Percentiles rank a stretch among this genome's conserved stretches.
Conservation (phyloP, 2,113 vertebrate genomes). For the Pantherophis guttatus region DNA sequence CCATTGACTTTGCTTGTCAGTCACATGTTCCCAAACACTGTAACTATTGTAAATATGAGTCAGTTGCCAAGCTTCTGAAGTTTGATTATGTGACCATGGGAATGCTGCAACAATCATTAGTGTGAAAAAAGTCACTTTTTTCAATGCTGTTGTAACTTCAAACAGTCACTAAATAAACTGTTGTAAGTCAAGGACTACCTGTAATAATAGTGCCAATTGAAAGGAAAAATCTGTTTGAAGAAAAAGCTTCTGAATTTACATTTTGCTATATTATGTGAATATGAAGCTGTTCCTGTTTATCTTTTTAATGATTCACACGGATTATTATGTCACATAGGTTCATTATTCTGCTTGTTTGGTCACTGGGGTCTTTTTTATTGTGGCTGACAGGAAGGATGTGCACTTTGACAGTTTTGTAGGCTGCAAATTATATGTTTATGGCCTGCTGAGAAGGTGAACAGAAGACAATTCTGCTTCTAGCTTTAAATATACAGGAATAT, state of each 20-base stretch:
- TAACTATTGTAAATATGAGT: neutral
- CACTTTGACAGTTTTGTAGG: slow-evolving; percentile 39
- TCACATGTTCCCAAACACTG: neutral
- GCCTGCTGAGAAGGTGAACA: slow-evolving; percentile 45
- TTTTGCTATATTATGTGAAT: neutral
- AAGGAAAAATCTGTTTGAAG: neutral
- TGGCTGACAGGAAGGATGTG: slow-evolving; percentile 46
- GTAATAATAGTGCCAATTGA: neutral
- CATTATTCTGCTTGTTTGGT: slow-evolving; percentile 37
- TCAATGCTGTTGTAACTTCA: neutral
- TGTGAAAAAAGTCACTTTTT: neutral
- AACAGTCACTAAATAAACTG: neutral
- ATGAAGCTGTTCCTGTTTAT: neutral
- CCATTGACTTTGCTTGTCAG: neutral
- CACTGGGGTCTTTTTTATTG: neutral
- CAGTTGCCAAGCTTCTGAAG: neutral
- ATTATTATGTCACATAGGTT: slow-evolving; percentile 13
- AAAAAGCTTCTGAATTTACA: neutral
- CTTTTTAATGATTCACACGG: slow-evolving; percentile 3
- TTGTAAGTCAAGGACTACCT: neutral
- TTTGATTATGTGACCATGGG: neutral
- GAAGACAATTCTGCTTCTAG: slow-evolving; percentile 41
- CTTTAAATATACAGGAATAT: slow-evolving; percentile 37
- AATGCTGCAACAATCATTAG: neutral
- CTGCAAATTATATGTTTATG: slow-evolving; percentile 50